Evolutionary conservation across 2,888 invertebrate species (phyloP), one percentile per base, ranked within the genome.

Genomic region (Celastrina argiolus): DNA sequence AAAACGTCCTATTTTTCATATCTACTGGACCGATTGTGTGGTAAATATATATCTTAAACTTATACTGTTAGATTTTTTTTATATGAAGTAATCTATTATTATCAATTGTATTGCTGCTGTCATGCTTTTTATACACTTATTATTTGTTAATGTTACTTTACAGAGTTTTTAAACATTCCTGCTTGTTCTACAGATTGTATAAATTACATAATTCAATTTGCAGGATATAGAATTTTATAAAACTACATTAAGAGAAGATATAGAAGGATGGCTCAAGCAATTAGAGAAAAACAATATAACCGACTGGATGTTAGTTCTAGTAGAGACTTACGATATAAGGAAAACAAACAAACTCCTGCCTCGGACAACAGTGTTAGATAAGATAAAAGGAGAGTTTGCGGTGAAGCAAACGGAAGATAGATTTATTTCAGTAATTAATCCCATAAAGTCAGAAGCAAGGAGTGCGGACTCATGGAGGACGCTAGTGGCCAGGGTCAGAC

Each of bases 151-250:
- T 56, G 14, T n/a, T n/a, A n/a, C n/a, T n/a, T n/a, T n/a, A n/a
- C n/a, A n/a, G n/a, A n/a, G n/a, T n/a, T n/a, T n/a, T n/a, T 7
- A 14, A 2, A 22, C 22, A 14, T 56, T 56, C n/a, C 28, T 28
- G 14, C 26, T 56, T 0, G 26, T 22, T 56, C 2, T 56, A 22
- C 16, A 22, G 7, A 28, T 58, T 28, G n/a, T 59, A 31, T n/a
- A 66, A 66, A 18, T 51, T 45, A 7, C 10, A 51, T 36, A 1
- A 39, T 42, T 63, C 39, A 3, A n/a, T 45, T 83, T 83, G 61
- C 79, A 98, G 98, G 98, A 99, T 88, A 92, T 98, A 74, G 99
- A 99, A 85, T 93, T 94, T 65, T 99, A 99, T 81, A 98, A 98
- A 87, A 93, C 94, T 64, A 94, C 93, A 65, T 93, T 97, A n/a